phyloP scores from a whole-genome alignment of 2,888 invertebrate genomes.

The Thelaira solivaga region DNA sequence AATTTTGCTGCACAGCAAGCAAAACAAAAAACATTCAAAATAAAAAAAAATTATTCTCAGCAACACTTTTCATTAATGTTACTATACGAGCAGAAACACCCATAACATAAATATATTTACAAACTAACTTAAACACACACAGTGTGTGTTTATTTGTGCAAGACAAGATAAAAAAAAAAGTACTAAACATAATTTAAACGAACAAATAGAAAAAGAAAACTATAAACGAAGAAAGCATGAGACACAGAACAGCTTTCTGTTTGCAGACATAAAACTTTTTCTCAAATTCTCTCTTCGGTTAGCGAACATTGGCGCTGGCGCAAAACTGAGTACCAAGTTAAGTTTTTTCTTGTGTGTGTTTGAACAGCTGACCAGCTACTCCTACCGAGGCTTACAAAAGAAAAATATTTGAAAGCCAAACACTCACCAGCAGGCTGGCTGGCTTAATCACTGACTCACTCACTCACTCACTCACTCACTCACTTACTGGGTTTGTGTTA shows the following conservation, averaged over 20 bases:
- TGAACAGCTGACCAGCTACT: conserved; percentile 52
- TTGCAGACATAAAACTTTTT: conserved; percentile 13
- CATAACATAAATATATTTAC: neutral
- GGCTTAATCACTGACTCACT: neutral
- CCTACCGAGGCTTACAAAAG: conserved; percentile 49
- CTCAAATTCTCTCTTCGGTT: neutral
- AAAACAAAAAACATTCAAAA: no score
- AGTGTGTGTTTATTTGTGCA: neutral
- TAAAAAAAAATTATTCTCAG: no score
- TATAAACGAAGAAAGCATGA: conserved; percentile 47
- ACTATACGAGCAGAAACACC: no score
- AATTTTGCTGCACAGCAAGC: no score
- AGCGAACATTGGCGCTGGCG: conserved; percentile 13
- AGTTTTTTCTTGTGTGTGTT: conserved; percentile 14
- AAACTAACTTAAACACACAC: conserved; percentile 1
- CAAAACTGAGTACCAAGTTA: neutral
- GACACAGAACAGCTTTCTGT: no score
- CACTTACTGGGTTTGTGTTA: conserved; percentile 32
- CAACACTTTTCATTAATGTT: no score
- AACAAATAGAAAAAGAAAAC: conserved; percentile 15
- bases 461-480: conserved; percentile 10
- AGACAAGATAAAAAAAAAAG: neutral
- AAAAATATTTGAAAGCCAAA: conserved; percentile 47
- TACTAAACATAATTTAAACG: conserved; percentile 10
- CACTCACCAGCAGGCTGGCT: neutral